Evolutionary conservation across 2,888 invertebrate species (phyloP), one percentile per base, ranked within the genome.

Genomic region (Cantharis lateralis): DNA sequence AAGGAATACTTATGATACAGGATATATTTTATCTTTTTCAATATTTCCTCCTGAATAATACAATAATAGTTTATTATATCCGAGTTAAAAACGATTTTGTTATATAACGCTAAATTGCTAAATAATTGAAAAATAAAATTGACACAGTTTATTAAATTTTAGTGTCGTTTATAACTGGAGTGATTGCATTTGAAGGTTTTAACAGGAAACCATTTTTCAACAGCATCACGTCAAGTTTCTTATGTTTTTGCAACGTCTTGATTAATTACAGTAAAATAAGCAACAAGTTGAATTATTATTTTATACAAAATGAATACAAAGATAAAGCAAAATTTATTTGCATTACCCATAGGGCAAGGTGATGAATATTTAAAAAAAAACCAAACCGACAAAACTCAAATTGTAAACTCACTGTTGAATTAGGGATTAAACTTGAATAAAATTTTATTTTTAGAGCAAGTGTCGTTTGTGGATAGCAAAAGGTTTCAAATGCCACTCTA

Each of bases 231-330:
- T 66, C 64, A 24, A 66, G 20, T 24, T 66, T 66, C 64, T 66
- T 66, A 20, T 64, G 64, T 66, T 66, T 66, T 66, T 66, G n/a
- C 13, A 66, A 66, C 63, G 13, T 62, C 28, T 28, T 71, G 26
- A 71, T 71, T 71, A 71, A 71, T 71, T 71, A 63, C 63, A 26
- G 62, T 28, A 71, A 71, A 71, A 64, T 71, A 62, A 26, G 71
- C 71, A 71, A 71, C 71, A 71, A 71, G 71, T 71, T 62, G 64
- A 24, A 63, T 20, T 66, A 66, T 66, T 66, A 66, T 66, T 66
- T 66, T 66, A 66, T 66, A 18, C 7, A n/a, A 24, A 48, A n/a
- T n/a, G 7, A n/a, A 48, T 48, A 2, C 7, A 48, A 48, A 48
- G 2, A n/a, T 48, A 48, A n/a, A 48, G n/a, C 1, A n/a, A 5